Percentiles rank a stretch among this genome's conserved stretches.
Conservation (phyloP, 2,888 invertebrate genomes). For the Xestoiulus laeticollis region DNA sequence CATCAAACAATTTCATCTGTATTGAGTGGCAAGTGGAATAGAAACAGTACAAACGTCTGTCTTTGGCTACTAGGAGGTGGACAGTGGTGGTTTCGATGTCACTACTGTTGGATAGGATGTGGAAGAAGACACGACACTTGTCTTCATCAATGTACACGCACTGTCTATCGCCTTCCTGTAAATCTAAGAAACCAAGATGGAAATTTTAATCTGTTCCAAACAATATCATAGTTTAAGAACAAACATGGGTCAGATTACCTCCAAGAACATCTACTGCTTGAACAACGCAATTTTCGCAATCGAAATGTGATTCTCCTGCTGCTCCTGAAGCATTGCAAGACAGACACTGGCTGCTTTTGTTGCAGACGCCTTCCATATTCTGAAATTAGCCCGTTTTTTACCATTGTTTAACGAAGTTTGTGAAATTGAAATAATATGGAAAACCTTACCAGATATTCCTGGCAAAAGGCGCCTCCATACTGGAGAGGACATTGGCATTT, state of each 20-base stretch:
- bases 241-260: neutral
- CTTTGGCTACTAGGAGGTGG: neutral
- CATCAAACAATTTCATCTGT: too few species aligned
- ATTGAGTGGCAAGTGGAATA: neutral
- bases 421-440: neutral
- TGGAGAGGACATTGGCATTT: neutral
- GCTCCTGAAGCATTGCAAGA: neutral
- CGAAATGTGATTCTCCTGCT: neutral
- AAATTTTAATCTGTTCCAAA: neutral
- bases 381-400: neutral
- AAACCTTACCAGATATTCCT: neutral
- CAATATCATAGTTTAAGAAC: neutral
- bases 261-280: neutral
- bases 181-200: neutral
- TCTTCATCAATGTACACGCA: neutral
- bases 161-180: neutral
- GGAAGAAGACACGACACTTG: neutral
- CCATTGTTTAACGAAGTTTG: neutral
- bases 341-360: neutral
- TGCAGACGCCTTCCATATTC: neutral
- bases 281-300: neutral
- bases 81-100: neutral
- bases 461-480: neutral
- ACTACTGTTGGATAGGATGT: neutral
- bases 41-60: neutral